phyloP scores from a whole-genome alignment of 92 coral and sea anemone genomes.

The Chrysogorgia sp. region DNA sequence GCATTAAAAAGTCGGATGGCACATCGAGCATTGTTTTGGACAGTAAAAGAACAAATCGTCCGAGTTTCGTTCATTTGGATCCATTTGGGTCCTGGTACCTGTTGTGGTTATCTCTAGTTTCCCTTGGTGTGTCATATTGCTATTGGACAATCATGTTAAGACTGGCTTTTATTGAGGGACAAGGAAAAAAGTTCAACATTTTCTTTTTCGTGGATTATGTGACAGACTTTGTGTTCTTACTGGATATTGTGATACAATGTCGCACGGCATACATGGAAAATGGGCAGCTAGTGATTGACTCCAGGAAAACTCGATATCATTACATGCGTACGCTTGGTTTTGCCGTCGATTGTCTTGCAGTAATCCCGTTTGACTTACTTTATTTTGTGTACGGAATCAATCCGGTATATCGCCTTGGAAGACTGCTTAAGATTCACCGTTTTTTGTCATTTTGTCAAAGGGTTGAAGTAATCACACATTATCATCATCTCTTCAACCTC shows the following conservation, averaged over 20 bases:
- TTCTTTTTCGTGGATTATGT: conserved; percentile 80
- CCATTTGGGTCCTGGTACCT: conserved; percentile 80
- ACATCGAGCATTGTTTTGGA: neutral
- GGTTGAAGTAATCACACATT: conserved; percentile 87
- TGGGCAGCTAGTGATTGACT: conserved; percentile 73
- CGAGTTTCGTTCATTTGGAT: conserved; percentile 48
- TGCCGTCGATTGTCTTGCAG: conserved; percentile 66
- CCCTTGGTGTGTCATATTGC: conserved; percentile 82
- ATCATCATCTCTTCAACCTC: conserved; percentile 89
- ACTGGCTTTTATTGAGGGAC: conserved; percentile 68
- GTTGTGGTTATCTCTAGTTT: conserved; percentile 77
- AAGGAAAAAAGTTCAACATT: conserved; percentile 54
- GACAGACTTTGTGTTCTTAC: conserved; percentile 71
- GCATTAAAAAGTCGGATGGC: neutral
- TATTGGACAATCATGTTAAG: conserved; percentile 77
- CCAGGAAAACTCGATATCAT: conserved; percentile 62
- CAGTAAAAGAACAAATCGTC: neutral
- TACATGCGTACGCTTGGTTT: conserved; percentile 77
- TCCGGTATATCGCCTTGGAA: conserved; percentile 79
- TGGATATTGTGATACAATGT: conserved; percentile 79
- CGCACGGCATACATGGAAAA: conserved; percentile 82
- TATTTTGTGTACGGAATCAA: conserved; percentile 70
- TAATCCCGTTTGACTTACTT: conserved; percentile 75
- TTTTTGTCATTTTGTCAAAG: conserved; percentile 85
- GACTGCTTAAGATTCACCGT: conserved; percentile 77